Conservation (phyloP, 2,888 invertebrate species). For the Netelia inedita region DNA sequence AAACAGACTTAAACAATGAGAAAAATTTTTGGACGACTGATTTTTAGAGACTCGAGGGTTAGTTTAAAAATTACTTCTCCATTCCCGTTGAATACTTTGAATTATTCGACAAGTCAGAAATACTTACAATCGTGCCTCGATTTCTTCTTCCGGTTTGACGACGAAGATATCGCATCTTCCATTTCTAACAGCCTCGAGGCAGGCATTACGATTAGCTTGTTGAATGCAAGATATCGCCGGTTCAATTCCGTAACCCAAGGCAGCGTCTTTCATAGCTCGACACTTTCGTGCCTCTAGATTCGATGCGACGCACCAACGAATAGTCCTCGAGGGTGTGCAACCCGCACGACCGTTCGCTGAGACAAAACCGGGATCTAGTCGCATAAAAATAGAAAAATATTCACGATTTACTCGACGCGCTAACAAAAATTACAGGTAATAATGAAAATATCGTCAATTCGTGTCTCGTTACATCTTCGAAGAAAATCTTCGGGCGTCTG, state of each 20-base stretch:
- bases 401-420: background rate
- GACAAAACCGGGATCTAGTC: slow-evolving; percentile 81
- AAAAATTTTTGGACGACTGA: too few species aligned
- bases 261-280: slow-evolving; percentile 91
- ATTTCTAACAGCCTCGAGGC: slow-evolving; percentile 89
- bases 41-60: too few species aligned
- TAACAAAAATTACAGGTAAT: background rate
- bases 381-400: slow-evolving; percentile 52
- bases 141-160: slow-evolving; percentile 90
- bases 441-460: background rate
- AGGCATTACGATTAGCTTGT: slow-evolving; percentile 87
- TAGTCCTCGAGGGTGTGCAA: slow-evolving; percentile 80
- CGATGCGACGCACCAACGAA: slow-evolving; percentile 88
- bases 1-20: too few species aligned
- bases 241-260: slow-evolving; percentile 90
- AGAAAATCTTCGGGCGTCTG: slow-evolving; percentile 89
- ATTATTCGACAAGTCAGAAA: slow-evolving; percentile 28
- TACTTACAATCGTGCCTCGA: slow-evolving; percentile 89
- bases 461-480: slow-evolving; percentile 83
- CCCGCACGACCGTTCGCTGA: slow-evolving; percentile 80
- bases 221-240: slow-evolving; percentile 93
- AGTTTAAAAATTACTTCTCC: too few species aligned
- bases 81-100: too few species aligned
- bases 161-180: slow-evolving; percentile 91
- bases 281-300: slow-evolving; percentile 92